Evolutionary conservation across 2,888 invertebrate genomes (phyloP), one percentile per base, ranked within the genome.

Genomic region (Tyria jacobaeae): DNA sequence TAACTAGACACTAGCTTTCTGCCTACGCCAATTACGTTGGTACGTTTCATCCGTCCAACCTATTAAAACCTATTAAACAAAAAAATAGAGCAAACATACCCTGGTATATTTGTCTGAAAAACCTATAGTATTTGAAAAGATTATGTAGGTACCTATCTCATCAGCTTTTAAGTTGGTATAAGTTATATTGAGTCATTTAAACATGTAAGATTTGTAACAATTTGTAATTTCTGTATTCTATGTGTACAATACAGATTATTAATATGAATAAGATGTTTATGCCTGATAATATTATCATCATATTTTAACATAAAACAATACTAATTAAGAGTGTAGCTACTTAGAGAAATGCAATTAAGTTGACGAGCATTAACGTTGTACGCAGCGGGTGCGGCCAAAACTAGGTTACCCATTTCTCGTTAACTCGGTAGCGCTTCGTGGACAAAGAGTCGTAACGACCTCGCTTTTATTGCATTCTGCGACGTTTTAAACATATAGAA

Each of bases 391-490:
- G 91, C 86, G 91, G 85, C 83, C 78, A 76, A 84, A 91, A 91
- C 87, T 92, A 84, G 92, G 92, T 92, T 84, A 92, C 92, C 92
- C 86, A 92, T 92, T 90, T 92, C 88, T 85, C 84, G 86, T 74
- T 71, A 77, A 73, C 73, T 76, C 71, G 50, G 78, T 73, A 71
- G 68, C 68, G 68, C 66, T 68, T 66, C 69, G 71, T 77, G 77
- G 77, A 83, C 86, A 83, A 84, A 88, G 82, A 81, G 87, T 78
- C 85, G 78, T 78, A 85, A 75, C 79, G 69, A 78, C 79, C 81
- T 75, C 73, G 75, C 65, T 78, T 83, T 79, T 77, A 81, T 73
- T 76, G 82, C 75, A 73, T 75, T 78, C 75, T 85, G 86, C 71
- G 83, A 73, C 86, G 78, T 86, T 90, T 85, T 86, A 82, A 83